Evolutionary conservation across 2,888 invertebrate species (phyloP), one percentile per base, ranked within the genome.

Genomic region (Leucophora obtusa): DNA sequence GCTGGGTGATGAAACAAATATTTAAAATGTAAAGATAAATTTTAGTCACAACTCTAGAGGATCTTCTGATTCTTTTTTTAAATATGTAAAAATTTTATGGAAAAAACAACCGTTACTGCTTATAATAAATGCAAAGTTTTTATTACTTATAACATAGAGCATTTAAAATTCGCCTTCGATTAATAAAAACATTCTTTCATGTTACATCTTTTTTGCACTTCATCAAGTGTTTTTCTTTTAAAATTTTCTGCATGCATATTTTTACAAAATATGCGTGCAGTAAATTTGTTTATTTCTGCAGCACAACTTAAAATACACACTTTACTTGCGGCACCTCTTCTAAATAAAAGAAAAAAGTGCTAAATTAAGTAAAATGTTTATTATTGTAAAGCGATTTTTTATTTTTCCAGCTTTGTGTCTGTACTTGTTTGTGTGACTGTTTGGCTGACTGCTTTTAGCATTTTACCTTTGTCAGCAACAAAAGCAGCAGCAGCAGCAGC

Each of bases 211-310:
- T 71, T 62, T 60, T 50, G 10, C 38, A 70, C 63, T 70, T 50
- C 33, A 59, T 76, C 72, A 66, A 38, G 54, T 66, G 66, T 65
- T 18, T 15, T 63, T 38, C 14, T 47, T 35, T 14, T 47, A 14
- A 1, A 47, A 14, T 47, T 47, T 47, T 47, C 24, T 65, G 56
- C 56, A 53, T 59, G 21, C 65, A 33, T 58, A 43, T 56, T 51
- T 54, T 9, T 10, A 33, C 43, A 71, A 73, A 54, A 70, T 70
- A 68, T 84, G 83, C 84, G 83, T 84, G 84, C 83, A 77, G 82
- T 38, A 83, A 84, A 84, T 84, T 83, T 84, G 83, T 82, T 84
- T 83, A 73, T 76, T 70, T 66, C 38, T 51, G 21, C 35, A 47
- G n/a, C 5, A 47, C 11, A 47, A 47, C 38, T 38, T n/a, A 47